A percentile compares a stretch with the other conserved stretches of the same genome.
Evolutionary conservation across 2,888 invertebrate species (phyloP).

Genomic region (Rhingia campestris): DNA sequence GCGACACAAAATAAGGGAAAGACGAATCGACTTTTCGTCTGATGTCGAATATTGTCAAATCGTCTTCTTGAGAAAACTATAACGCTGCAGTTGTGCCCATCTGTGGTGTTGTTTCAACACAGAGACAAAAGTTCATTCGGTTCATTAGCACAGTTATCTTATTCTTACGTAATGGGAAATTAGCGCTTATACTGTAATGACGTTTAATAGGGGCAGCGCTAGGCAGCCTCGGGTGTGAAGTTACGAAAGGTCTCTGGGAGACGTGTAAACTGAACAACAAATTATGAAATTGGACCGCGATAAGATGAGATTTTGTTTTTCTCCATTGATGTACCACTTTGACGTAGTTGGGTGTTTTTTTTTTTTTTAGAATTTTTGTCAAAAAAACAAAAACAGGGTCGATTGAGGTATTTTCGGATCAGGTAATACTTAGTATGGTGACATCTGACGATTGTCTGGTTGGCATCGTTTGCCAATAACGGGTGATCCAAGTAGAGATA

Average conservation of each 20-base stretch:
- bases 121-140: conserved; percentile 31
- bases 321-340: too few relatives aligned
- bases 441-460: too few relatives aligned
- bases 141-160: conserved; percentile 41
- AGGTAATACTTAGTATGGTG: too few relatives aligned
- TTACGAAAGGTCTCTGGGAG: conserved; percentile 14
- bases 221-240: conserved; percentile 8
- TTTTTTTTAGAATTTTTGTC: too few relatives aligned
- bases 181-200: conserved; percentile 46
- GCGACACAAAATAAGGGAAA: conserved; percentile 35
- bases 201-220: conserved; percentile 24
- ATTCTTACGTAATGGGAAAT: conserved; percentile 20
- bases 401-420: too few relatives aligned
- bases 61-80: not conserved
- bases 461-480: too few relatives aligned
- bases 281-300: conserved; percentile 27
- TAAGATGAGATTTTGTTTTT: not conserved
- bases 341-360: too few relatives aligned
- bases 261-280: not conserved
- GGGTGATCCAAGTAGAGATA: too few relatives aligned
- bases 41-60: conserved; percentile 39
- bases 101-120: conserved; percentile 44
- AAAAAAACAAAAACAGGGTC: too few relatives aligned
- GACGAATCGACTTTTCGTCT: conserved; percentile 38
- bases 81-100: not conserved